Conservation (phyloP, 2,888 invertebrate species). For the Drosophila emarginata region DNA sequence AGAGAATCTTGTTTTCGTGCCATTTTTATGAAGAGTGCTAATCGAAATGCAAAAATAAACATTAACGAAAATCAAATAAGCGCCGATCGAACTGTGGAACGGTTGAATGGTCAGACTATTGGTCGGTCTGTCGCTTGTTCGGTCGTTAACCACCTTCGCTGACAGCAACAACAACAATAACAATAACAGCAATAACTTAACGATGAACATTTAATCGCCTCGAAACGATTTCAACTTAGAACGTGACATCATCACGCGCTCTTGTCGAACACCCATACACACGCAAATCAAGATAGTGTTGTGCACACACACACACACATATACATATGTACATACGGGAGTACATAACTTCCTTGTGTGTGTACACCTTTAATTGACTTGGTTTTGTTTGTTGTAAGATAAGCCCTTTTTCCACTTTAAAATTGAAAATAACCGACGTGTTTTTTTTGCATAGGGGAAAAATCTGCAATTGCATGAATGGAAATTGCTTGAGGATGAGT, state of each 20-base stretch:
- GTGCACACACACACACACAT: slow-evolving; percentile 6
- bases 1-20: slow-evolving; percentile 23
- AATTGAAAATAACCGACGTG: not conserved
- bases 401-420: not conserved
- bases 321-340: slow-evolving; percentile 21
- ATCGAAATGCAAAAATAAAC: slow-evolving; percentile 74
- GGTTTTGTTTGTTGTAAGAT: slow-evolving; percentile 6
- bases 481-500: slow-evolving; percentile 7
- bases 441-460: not conserved
- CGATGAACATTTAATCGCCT: slow-evolving; percentile 64
- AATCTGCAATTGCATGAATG: slow-evolving; percentile 9
- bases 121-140: not conserved
- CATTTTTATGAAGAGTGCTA: slow-evolving; percentile 54
- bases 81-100: not conserved
- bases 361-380: slow-evolving; percentile 31
- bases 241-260: slow-evolving; percentile 77
- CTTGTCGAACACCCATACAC: slow-evolving; percentile 42
- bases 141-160: slow-evolving; percentile 1
- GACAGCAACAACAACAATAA: slow-evolving; percentile 10
- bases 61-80: slow-evolving; percentile 66
- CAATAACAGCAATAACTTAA: slow-evolving; percentile 52
- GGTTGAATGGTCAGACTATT: not conserved
- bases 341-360: not conserved
- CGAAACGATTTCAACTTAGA: slow-evolving; percentile 69
- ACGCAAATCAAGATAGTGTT: slow-evolving; percentile 17